Percentiles rank a stretch among this genome's conserved stretches.
phyloP scores from a whole-genome alignment of 2,113 vertebrate genomes.

The Dendrocopos noguchii region DNA sequence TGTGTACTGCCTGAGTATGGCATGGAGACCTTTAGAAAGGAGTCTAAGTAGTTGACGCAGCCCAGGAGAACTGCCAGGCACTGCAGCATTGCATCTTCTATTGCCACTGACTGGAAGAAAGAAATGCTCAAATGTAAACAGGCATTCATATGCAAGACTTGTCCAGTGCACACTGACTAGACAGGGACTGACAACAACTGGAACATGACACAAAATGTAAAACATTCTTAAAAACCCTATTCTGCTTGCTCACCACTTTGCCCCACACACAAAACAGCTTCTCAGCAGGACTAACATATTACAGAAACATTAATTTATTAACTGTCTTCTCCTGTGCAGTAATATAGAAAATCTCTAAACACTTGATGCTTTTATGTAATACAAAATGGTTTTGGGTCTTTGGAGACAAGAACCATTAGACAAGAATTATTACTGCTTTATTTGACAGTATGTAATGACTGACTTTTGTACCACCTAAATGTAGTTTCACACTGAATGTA shows the following conservation, averaged over 20 bases:
- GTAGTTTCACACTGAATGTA: neutral
- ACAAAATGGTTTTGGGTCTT: neutral
- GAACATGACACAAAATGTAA: conserved; percentile 24
- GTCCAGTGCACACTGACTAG: conserved; percentile 43
- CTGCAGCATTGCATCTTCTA: conserved; percentile 71
- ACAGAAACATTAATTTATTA: neutral
- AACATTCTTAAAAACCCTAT: neutral
- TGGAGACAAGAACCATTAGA: neutral
- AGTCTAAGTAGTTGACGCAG: conserved; percentile 71
- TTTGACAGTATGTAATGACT: neutral
- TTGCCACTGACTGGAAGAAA: conserved; percentile 71
- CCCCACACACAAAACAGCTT: neutral
- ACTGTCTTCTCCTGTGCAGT: neutral
- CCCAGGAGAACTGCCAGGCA: conserved; percentile 73
- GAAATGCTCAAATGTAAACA: conserved; percentile 62
- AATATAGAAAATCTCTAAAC: neutral
- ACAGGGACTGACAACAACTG: conserved; percentile 29
- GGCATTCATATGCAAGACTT: conserved; percentile 2
- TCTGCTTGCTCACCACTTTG: neutral
- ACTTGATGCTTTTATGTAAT: neutral
- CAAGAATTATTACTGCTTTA: neutral
- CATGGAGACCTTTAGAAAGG: conserved; percentile 73
- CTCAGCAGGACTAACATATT: neutral
- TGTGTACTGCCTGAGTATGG: conserved; percentile 45
- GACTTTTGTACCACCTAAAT: neutral